Percentiles rank a stretch among this genome's conserved stretches.
phyloP scores from a whole-genome alignment of 2,888 invertebrate species.

The Sinodicranocentrus sp. region DNA sequence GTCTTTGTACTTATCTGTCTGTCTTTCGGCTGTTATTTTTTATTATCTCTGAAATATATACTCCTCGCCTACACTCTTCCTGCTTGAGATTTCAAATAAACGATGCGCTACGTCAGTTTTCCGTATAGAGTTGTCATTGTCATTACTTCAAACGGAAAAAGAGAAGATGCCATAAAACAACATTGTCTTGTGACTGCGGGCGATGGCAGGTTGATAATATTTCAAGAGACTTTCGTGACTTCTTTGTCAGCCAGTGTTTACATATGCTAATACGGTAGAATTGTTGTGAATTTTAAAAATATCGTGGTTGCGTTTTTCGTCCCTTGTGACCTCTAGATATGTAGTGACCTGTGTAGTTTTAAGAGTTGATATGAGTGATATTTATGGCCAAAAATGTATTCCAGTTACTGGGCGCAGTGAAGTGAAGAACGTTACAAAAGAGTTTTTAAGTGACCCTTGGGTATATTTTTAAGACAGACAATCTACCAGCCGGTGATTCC shows the following conservation, averaged over 20 bases:
- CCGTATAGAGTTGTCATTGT: conserved; percentile 28
- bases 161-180: too few species aligned
- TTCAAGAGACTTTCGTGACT: conserved; percentile 34
- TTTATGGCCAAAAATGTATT: background rate
- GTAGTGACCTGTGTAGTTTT: background rate
- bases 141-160: conserved; percentile 7
- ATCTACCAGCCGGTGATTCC: conserved; percentile 30
- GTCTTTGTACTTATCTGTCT: conserved; percentile 1
- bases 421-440: conserved; percentile 53
- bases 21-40: conserved; percentile 30
- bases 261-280: background rate
- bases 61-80: too few species aligned
- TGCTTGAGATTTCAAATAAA: too few species aligned
- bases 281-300: background rate
- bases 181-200: too few species aligned
- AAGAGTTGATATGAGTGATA: conserved; percentile 28
- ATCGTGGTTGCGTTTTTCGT: conserved; percentile 26
- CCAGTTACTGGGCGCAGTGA: background rate
- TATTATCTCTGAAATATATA: conserved; percentile 25
- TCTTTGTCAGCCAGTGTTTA: conserved; percentile 32
- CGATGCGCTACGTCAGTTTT: conserved; percentile 13
- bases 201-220: conserved; percentile 27
- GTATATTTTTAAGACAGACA: conserved; percentile 67
- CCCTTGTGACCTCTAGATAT: conserved; percentile 40
- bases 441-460: conserved; percentile 74